Evolutionary conservation across 1,140 invertebrate genomes (phyloP), one percentile per base, ranked within the genome.

Genomic region (Drosophila ercepeae): DNA sequence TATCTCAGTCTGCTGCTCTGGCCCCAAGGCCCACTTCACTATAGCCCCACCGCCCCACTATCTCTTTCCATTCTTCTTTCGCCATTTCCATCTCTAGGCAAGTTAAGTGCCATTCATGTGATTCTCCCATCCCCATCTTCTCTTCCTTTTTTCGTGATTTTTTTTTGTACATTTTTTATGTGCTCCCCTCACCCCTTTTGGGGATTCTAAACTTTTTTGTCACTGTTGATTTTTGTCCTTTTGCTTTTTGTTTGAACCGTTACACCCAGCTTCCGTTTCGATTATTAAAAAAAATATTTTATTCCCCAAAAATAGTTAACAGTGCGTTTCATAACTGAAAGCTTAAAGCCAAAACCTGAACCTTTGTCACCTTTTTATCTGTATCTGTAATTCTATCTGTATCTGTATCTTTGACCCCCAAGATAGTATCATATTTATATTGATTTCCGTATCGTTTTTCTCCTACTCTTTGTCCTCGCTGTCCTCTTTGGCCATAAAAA

Each of bases 81-180:
- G 51, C 52, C 58, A 49, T 46, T 73, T 55, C 29, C 69, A 73
- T 64, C 60, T 75, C 50, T 54, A 49, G 65, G 48, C 52, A 88
- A 88, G 82, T 77, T 88, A 77, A 86, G 78, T 88, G 82, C 77
- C 64, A 88, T 88, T 82, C 82, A 88, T 88, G 63, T 76, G 76
- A 78, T 68, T 69, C 72, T 64, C 60, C 45, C 27, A 41, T 16
- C 55, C 60, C 45, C 27, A 41, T 16, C 55, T 39, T 4, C 69
- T 29, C 36, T 45, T 54, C 21, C 39, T 18, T 44, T 29, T 36
- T 36, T 13, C 8, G n/a, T 13, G 14, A 13, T 41, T 8, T 16
- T 42, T 14, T 67, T 54, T 32, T 52, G 2, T 16, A 13, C 9
- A 39, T 55, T 71, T 41, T 34, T 82, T 59, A 46, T 53, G 32